phyloP scores from a whole-genome alignment of 2,113 vertebrate species.

The Cynocephalus volans region DNA sequence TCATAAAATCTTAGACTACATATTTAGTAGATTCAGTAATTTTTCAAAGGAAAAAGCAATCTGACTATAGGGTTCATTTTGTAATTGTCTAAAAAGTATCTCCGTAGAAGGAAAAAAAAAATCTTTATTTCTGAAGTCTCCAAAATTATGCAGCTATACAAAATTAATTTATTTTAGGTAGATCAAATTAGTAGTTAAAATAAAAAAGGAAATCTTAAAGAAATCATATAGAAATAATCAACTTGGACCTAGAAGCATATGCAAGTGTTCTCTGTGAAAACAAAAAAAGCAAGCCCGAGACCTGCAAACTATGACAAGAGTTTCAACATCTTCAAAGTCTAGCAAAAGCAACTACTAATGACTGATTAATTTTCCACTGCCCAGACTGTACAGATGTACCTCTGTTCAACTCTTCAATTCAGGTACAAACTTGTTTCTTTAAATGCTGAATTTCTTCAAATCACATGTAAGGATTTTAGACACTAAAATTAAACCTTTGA shows the following conservation, averaged over 20 bases:
- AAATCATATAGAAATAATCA: conserved; percentile 15
- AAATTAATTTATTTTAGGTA: conserved; percentile 25
- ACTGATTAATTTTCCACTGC: conserved; percentile 33
- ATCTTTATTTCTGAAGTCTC: conserved; percentile 48
- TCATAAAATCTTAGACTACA: conserved; percentile 65
- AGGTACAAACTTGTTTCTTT: not conserved
- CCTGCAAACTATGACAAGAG: not conserved
- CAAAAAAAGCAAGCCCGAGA: not conserved
- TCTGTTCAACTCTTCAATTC: not conserved
- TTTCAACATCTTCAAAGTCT: conserved; percentile 30
- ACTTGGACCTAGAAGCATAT: not conserved
- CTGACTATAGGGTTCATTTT: conserved; percentile 30
- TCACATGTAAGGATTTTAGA: conserved; percentile 31
- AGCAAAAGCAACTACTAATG: not conserved
- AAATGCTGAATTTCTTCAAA: conserved; percentile 48
- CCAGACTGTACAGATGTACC: not conserved
- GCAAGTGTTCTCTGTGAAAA: not conserved
- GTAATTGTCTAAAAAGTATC: conserved; percentile 58
- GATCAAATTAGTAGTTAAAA: conserved; percentile 11
- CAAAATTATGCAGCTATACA: not conserved
- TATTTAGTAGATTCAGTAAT: conserved; percentile 57
- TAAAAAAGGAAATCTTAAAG: not conserved
- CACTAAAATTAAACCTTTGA: conserved; percentile 30
- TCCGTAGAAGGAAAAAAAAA: conserved; percentile 62
- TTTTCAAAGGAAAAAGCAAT: conserved; percentile 62